Percentiles rank a stretch among this genome's conserved stretches.
phyloP scores from a whole-genome alignment of 2,797 vertebrate species.

The Gila robusta region DNA sequence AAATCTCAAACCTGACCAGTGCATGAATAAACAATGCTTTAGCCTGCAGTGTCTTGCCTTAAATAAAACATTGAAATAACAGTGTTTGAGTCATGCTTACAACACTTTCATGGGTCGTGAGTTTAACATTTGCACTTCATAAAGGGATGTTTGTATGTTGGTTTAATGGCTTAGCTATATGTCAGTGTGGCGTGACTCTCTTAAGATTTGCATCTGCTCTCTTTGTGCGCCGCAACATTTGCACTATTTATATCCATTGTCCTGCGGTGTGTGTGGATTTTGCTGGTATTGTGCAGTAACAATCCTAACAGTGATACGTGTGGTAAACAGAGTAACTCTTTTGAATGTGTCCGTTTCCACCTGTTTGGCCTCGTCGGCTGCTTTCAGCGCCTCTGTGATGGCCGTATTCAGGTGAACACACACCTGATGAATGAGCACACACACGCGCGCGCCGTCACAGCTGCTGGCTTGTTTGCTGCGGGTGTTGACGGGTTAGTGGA shows the following conservation, averaged over 20 bases:
- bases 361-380: slow-evolving; percentile 76
- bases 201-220: slow-evolving; percentile 39
- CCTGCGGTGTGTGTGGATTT: neutral
- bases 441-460: slow-evolving; percentile 62
- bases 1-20: neutral
- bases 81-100: neutral
- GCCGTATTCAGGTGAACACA: slow-evolving; percentile 74
- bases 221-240: slow-evolving; percentile 3
- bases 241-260: slow-evolving; percentile 19
- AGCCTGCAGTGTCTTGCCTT: neutral
- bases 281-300: slow-evolving; percentile 34
- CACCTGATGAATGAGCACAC: slow-evolving; percentile 78
- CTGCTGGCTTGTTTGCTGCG: slow-evolving; percentile 73
- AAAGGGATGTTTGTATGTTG: neutral
- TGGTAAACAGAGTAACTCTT: slow-evolving; percentile 36
- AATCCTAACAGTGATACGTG: slow-evolving; percentile 29
- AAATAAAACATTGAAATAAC: neutral
- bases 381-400: slow-evolving; percentile 86
- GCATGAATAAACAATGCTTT: too few species aligned
- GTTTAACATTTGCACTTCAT: neutral
- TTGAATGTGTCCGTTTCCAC: slow-evolving; percentile 60
- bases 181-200: slow-evolving; percentile 27
- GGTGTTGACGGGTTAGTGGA: slow-evolving; percentile 73
- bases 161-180: slow-evolving; percentile 5
- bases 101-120: neutral